Base-by-base conservation (phyloP, 1,140 invertebrate species). In the Hirudo medicinalis region DNA sequence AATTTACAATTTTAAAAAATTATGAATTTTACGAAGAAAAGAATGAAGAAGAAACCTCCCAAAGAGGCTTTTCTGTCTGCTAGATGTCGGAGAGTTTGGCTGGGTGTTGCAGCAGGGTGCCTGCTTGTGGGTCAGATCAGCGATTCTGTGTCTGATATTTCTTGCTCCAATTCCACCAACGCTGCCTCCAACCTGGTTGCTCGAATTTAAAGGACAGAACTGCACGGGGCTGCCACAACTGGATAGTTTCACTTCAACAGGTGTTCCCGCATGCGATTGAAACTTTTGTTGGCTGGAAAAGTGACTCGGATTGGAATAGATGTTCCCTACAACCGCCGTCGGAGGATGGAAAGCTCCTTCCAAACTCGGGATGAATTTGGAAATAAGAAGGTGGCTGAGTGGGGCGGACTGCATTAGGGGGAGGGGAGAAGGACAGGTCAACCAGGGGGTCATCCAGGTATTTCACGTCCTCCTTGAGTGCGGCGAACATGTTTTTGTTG, bases 1-100 rank as follows among this genome's bases (percentile, higher is more conserved):
- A 36, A 36, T 36, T 36, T 36, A 6, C 32, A 36, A 36, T n/a
- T n/a, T n/a, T n/a, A n/a, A n/a, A n/a, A n/a, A n/a, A n/a, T n/a
- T n/a, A 36, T 3, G 6, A 36, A 36, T 36, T 36, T 6, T 36
- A 25, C 57, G 19, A 22, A 63, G 0, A 63, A 60, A 60, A 6
- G 15, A 60, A 22, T 22, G 15, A 22, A 25, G 8, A 63, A 63
- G 1, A 22, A n/a, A 63, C 57, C 29, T 63, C 9, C 69, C 69
- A 49, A 70, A 70, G 11, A 70, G 3, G 20, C 67, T 29, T 54
- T 32, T 70, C 69, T 68, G 27, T 15, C 32, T 54, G 13, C 5
- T 54, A 25, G 49, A 25, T n/a, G 69, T 70, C 9, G 69, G 69
- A 19, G 69, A 70, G 53, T 70, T 70, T 17, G 69, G 69, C 13